A percentile compares a stretch with the other conserved stretches of the same genome.
These are phyloP conservation scores for Tigriopus japonicus DNA, from an alignment of 1,140 invertebrate species.

Conservation along the genomic window DNA sequence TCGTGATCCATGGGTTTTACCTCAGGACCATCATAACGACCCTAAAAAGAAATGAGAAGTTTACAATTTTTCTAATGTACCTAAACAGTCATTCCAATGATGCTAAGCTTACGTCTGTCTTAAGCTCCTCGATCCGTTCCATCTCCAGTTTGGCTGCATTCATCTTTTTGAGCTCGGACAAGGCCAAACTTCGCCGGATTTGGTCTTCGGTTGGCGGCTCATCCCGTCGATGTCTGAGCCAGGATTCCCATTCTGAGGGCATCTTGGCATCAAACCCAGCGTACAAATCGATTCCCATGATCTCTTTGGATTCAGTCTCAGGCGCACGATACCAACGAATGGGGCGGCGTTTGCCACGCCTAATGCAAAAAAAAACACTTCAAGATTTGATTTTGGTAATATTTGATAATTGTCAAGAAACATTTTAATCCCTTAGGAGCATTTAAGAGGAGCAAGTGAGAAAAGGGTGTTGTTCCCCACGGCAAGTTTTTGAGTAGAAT, in stretches of 20 bases:
- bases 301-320: not conserved
- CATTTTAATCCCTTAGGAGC: no score
- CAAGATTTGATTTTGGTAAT: not conserved
- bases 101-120: slow-evolving; percentile 3
- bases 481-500: no score
- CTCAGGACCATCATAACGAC: not conserved
- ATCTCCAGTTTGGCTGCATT: slow-evolving; percentile 11
- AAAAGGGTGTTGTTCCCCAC: no score
- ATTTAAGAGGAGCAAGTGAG: no score
- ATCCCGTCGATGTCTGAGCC: not conserved
- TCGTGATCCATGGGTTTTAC: not conserved
- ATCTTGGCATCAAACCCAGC: slow-evolving; percentile 8
- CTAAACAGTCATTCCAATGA: no score
- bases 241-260: slow-evolving; percentile 13
- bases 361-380: not conserved
- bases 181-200: slow-evolving; percentile 1
- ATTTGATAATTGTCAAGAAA: no score
- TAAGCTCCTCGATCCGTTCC: slow-evolving; percentile 1
- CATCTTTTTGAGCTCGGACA: slow-evolving; percentile 10
- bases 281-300: not conserved
- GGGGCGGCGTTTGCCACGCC: not conserved
- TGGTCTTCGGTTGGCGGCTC: slow-evolving; percentile 9
- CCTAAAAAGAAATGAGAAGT: no score
- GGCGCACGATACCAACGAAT: not conserved
- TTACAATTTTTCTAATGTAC: no score